A percentile compares a stretch with the other conserved stretches of the same genome.
These are phyloP conservation scores for Pachypsylla venusta DNA, from an alignment of 1,140 invertebrate genomes.

Conservation along the genomic window DNA sequence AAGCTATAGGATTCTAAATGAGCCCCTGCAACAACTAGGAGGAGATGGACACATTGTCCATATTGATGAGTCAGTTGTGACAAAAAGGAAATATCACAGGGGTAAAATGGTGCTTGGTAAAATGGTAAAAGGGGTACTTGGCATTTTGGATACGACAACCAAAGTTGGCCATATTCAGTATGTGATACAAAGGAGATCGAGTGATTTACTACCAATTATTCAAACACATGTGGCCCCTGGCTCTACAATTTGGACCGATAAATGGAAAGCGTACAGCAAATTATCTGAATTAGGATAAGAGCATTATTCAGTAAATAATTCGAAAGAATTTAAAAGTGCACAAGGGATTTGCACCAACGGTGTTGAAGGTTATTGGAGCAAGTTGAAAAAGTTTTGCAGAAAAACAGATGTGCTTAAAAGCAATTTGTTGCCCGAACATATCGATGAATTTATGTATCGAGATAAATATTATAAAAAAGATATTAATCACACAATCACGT, in stretches of 20 bases:
- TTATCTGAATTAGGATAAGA: background rate
- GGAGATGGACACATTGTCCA: background rate
- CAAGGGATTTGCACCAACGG: background rate
- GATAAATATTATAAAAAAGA: no score
- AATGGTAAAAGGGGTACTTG: background rate
- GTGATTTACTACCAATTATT: background rate
- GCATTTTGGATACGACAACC: background rate
- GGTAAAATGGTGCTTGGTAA: background rate
- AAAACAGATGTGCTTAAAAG: background rate
- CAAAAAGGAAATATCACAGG: background rate
- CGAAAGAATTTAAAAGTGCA: background rate
- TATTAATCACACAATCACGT: no score
- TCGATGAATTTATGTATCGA: constrained; percentile 10
- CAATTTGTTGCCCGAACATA: background rate
- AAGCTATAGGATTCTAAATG: background rate
- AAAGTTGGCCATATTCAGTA: background rate
- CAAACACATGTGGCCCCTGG: background rate
- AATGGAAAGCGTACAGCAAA: background rate
- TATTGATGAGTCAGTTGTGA: background rate
- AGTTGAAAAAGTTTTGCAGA: constrained; percentile 8
- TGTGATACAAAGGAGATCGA: background rate
- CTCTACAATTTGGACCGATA: background rate
- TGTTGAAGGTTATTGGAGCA: background rate
- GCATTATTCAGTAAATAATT: background rate
- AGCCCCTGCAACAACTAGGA: background rate